These are phyloP conservation scores for Mastomys natalensis DNA, from an alignment of 2,113 vertebrate species.

Conservation along the genomic window DNA sequence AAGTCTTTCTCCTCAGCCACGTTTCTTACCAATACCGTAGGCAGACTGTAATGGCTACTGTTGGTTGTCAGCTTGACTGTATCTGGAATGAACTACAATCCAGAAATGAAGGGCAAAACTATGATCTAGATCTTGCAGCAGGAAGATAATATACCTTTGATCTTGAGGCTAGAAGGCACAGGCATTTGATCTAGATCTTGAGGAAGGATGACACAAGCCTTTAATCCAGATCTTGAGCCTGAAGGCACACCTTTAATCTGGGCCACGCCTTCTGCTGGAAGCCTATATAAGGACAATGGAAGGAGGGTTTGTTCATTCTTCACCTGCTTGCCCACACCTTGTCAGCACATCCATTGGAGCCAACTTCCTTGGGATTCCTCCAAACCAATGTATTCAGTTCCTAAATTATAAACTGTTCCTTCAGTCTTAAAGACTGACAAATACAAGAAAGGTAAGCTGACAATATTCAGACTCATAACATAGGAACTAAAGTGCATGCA, in stretches of 20 bases:
- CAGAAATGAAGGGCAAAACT: background rate
- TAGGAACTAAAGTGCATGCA: conserved; percentile 11
- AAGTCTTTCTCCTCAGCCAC: background rate
- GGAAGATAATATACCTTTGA: background rate
- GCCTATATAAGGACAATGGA: background rate
- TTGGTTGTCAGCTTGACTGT: background rate
- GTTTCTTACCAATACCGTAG: conserved; percentile 16
- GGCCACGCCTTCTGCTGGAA: background rate
- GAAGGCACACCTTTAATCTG: background rate
- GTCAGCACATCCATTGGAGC: background rate
- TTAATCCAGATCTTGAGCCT: background rate
- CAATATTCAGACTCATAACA: conserved; percentile 25
- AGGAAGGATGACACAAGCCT: background rate
- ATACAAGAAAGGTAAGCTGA: conserved; percentile 10
- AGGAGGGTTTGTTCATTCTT: background rate
- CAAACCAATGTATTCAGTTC: conserved; percentile 7
- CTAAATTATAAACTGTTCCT: conserved; percentile 46
- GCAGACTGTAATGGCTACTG: background rate
- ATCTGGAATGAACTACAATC: background rate
- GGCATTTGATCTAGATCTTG: background rate
- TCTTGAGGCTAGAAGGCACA: background rate
- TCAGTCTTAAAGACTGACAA: background rate
- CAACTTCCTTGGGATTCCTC: background rate
- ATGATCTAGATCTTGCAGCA: background rate
- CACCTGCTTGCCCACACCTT: background rate